Base-by-base conservation (phyloP, 2,113 vertebrate genomes). In the Leucopternis melanops region DNA sequence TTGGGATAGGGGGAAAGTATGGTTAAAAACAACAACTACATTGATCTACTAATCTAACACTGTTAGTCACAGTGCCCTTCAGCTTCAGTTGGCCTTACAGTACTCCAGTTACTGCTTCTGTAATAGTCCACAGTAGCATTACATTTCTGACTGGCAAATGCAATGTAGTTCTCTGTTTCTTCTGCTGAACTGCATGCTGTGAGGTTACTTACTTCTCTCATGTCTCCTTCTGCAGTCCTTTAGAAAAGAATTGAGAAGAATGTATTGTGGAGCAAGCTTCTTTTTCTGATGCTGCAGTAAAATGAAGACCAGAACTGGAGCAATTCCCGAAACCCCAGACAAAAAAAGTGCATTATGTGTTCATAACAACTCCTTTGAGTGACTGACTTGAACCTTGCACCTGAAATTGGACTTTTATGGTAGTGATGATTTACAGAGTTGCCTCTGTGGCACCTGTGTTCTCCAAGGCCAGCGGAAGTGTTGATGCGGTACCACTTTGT, bases 141-240 rank as follows among this genome's bases (percentile, higher is more conserved):
- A 31, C 22, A 6, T 65, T 85, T 63, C 47, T 91, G 52, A 3
- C 69, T 81, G 86, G 77, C 65, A 71, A 54, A 66, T 10, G 29
- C 32, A 67, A 50, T 2, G 8, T 63, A 88, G 20, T 69, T 58
- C 62, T 63, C 52, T 58, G n/a, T 81, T 80, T 29, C 74, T 71
- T 58, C 66, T 79, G 42, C 87, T 84, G 82, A 87, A 32, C 87
- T 91, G n/a, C 27, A 9, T 88, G 73, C 77, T 92, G 61, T 75
- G 72, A 89, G 80, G 52, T 88, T 78, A 84, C 61, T 93, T 36
- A 74, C 1, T 93, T 95, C 52, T 95, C 80, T 93, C 81, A 5
- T 90, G 32, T 93, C 80, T 97, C 42, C 88, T 87, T 93, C 80
- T 91, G 83, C 90, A 94, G 54, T 75, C 45, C 34, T 65, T 79